A percentile compares a stretch with the other conserved stretches of the same genome.
Conservation (phyloP, 2,888 invertebrate species). For the Microctonus aethiopoides region DNA sequence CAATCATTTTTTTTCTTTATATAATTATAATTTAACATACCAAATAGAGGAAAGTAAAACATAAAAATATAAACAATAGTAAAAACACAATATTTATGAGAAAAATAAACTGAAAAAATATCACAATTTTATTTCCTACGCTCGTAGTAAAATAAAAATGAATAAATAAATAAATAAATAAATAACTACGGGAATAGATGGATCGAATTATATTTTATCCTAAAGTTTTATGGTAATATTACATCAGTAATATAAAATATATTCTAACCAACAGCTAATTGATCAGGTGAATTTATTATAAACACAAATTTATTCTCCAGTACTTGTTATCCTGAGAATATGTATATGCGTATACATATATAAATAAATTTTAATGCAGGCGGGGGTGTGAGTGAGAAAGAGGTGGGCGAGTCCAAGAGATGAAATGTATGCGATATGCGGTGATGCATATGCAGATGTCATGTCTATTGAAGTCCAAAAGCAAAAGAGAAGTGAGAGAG, state of each 20-base stretch:
- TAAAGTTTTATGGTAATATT: not conserved
- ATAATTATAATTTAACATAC: too few species aligned
- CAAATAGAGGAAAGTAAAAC: too few species aligned
- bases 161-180: too few species aligned
- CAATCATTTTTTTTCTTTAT: too few species aligned
- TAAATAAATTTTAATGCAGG: not conserved
- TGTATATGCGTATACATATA: not conserved
- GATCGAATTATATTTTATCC: not conserved
- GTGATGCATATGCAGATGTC: conserved; percentile 18
- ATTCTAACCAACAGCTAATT: not conserved
- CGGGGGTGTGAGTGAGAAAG: too few species aligned
- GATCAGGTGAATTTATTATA: not conserved
- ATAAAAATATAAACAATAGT: too few species aligned
- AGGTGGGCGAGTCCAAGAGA: not conserved
- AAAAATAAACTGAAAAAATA: too few species aligned
- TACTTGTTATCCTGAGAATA: conserved; percentile 11
- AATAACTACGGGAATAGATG: too few species aligned
- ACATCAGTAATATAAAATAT: not conserved
- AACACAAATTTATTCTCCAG: not conserved
- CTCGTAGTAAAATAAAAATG: too few species aligned
- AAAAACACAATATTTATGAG: too few species aligned
- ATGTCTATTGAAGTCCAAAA: not conserved
- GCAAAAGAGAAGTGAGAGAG: not conserved
- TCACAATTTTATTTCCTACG: too few species aligned
- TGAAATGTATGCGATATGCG: not conserved